These are phyloP conservation scores for Sebastes fasciatus DNA, from an alignment of 2,113 vertebrate genomes.

Conservation along the genomic window DNA sequence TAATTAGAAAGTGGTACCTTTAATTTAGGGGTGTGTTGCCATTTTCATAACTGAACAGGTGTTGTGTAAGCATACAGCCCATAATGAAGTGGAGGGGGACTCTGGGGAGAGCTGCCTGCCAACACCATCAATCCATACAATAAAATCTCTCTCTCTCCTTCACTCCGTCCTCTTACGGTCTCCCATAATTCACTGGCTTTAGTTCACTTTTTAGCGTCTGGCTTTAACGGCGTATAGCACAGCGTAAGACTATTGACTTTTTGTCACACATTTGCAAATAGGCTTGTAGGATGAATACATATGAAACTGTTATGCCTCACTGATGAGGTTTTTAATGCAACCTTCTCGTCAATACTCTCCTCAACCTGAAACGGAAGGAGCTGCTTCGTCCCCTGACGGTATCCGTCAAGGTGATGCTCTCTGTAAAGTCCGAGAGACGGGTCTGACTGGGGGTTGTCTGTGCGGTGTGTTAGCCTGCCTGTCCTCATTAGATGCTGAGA, in stretches of 20 bases:
- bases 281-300: slow-evolving; percentile 45
- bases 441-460: slow-evolving; percentile 35
- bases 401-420: slow-evolving; percentile 11
- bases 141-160: slow-evolving; percentile 12
- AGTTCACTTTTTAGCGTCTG: slow-evolving; percentile 30
- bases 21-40: neutral
- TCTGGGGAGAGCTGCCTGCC: neutral
- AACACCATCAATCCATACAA: slow-evolving; percentile 13
- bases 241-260: slow-evolving; percentile 54
- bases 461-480: slow-evolving; percentile 64
- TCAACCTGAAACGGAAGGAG: neutral
- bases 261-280: slow-evolving; percentile 48
- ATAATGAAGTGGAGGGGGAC: neutral
- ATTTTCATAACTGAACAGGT: neutral
- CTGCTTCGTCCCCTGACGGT: neutral
- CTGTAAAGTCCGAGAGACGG: slow-evolving; percentile 37
- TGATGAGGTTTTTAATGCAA: slow-evolving; percentile 27
- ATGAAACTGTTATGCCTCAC: slow-evolving; percentile 14
- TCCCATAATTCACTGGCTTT: slow-evolving; percentile 5
- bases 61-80: slow-evolving; percentile 1
- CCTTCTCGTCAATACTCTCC: neutral
- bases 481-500: slow-evolving; percentile 69
- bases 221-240: neutral
- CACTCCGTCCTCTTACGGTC: neutral
- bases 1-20: neutral